These are phyloP conservation scores for Drosophila kurseongensis DNA, from an alignment of 1,140 invertebrate genomes.

Conservation along the genomic window DNA sequence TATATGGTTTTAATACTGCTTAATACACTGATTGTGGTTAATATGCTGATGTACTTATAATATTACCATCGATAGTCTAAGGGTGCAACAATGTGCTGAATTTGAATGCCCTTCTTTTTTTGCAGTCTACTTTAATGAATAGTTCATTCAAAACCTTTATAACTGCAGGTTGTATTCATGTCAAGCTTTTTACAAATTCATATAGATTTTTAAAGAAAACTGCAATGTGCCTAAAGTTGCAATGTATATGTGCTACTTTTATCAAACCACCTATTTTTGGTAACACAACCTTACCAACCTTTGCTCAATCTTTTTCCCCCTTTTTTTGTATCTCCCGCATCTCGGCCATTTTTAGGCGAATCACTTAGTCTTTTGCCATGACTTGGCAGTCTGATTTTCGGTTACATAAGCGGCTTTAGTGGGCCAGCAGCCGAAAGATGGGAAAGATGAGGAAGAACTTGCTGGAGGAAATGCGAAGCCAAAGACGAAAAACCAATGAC, in stretches of 20 bases:
- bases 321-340: constrained; percentile 6
- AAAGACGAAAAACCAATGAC: constrained; percentile 43
- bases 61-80: too few relatives aligned
- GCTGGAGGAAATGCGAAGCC: not conserved
- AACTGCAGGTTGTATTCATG: too few relatives aligned
- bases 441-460: not conserved
- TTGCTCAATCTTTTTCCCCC: constrained; percentile 1
- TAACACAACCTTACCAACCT: not conserved
- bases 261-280: not conserved
- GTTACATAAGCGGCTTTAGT: constrained; percentile 48
- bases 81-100: too few relatives aligned
- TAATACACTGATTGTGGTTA: too few relatives aligned
- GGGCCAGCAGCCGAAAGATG: constrained; percentile 11
- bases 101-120: too few relatives aligned
- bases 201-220: not conserved
- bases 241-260: not conserved
- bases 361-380: constrained; percentile 24
- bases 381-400: constrained; percentile 18
- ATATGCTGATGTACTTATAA: too few relatives aligned
- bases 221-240: not conserved
- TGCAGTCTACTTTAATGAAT: too few relatives aligned
- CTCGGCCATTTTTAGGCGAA: constrained; percentile 16
- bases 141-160: too few relatives aligned
- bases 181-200: too few relatives aligned
- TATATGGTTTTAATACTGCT: too few relatives aligned